Evolutionary conservation across 2,888 invertebrate species (phyloP), one percentile per base, ranked within the genome.

Genomic region (Tortrix viridana): DNA sequence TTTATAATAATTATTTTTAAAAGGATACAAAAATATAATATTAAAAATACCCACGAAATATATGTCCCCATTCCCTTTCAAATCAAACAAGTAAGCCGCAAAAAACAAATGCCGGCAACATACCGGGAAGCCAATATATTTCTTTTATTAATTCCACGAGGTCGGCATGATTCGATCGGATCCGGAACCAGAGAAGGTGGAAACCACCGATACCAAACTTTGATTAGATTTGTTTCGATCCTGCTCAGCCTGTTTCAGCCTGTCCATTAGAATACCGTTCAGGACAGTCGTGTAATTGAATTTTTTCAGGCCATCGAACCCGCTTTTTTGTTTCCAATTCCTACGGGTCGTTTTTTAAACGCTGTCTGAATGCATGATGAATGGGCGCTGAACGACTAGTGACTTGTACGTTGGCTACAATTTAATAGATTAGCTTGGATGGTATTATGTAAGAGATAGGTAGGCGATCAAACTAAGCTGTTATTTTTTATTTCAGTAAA

Each of bases 251-350:
- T 59, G 55, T 44, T 60, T 69, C 65, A 54, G 67, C 70, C 73
- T 67, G 70, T 65, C 79, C 70, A 83, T 86, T 84, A 81, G 74
- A 81, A 84, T 84, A 80, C 83, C 77, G 69, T 69, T 66, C 70
- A 69, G 76, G 81, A 81, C 79, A 77, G 70, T 74, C 72, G 72
- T 74, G 78, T 82, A 83, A 85, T 86, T 84, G 85, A 84, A 82
- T 86, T 84, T 65, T 65, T 63, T 77, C 82, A 75, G 82, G 74
- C 79, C 84, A 83, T 78, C 74, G 79, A 68, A 68, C 76, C 67
- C 66, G 62, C 68, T 65, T 71, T 74, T 67, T 68, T 62, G 46
- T 52, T 57, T 62, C 26, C 56, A 47, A 57, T 62, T 50, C 50
- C 44, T 61, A 50, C 26, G 26, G 20, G 7, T 46, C 47, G 20